Evolutionary conservation across 2,888 invertebrate genomes (phyloP), one percentile per base, ranked within the genome.

Genomic region (Melinaea marsaeus): DNA sequence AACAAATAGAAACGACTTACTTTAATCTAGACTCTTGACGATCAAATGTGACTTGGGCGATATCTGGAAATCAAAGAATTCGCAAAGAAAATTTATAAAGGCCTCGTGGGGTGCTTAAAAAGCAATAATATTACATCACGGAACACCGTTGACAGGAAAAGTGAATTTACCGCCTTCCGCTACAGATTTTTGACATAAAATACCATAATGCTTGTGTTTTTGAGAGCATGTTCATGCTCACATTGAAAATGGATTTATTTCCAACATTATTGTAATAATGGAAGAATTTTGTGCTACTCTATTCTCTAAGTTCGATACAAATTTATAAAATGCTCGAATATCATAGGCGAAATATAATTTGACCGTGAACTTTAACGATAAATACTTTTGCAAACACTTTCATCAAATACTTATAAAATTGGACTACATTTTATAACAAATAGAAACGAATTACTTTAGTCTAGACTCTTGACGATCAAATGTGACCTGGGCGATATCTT

Each of bases 121-220:
- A 68, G 71, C 71, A 69, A 71, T 73, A 71, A 70, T 68, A 69
- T 71, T 71, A 72, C 67, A 68, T 69, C 63, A 70, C 63, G 59
- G 62, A 62, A 55, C 69, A 74, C 65, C 74, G 76, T 62, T 73
- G 76, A 80, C 80, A 79, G 82, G 83, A 80, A 84, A 81, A 83
- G 77, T 80, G 82, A 83, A 84, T 83, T 84, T 81, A 79, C 51
- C 22, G 22, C 22, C 22, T 51, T 51, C 51, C 51, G 51, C 51
- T 51, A 51, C 51, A 51, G 51, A 51, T 51, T 51, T 51, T 51
- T 32, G 51, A 51, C 51, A 51, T 51, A 51, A 51, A 51, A 7
- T 51, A 32, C 51, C 51, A 51, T 51, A 51, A 51, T 51, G 51
- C 51, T 51, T 51, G 51, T 51, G 32, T 51, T 51, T 51, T 7